Percentiles rank a stretch among this genome's conserved stretches.
Evolutionary conservation across 2,888 invertebrate genomes (phyloP).

Genomic region (Plebejus melissa): DNA sequence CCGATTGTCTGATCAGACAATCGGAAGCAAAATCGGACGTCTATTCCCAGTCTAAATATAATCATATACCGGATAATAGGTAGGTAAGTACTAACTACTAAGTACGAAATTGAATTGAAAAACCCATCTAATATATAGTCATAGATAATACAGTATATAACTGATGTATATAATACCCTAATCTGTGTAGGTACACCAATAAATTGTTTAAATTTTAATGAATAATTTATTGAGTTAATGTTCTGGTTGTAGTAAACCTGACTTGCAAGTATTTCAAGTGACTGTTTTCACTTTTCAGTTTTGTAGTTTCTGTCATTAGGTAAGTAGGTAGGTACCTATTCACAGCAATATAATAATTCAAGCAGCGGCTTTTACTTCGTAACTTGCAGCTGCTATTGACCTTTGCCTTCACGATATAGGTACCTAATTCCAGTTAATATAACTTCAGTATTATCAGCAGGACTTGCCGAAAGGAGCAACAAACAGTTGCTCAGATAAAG

Average conservation of each 20-base stretch:
- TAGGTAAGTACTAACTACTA: no score
- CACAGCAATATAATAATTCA: not conserved
- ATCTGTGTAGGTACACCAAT: no score
- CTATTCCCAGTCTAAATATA: no score
- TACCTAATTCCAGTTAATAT: not conserved
- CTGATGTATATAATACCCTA: no score
- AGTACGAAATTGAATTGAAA: not conserved
- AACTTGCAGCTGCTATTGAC: not conserved
- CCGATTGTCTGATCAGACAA: no score
- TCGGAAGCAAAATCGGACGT: no score
- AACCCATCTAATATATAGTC: no score
- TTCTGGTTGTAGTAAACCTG: not conserved
- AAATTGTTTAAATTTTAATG: not conserved
- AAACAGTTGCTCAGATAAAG: not conserved
- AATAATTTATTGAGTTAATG: conserved; percentile 4
- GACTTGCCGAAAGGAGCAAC: not conserved
- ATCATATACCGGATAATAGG: no score
- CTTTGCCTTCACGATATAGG: not conserved
- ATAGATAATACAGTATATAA: no score
- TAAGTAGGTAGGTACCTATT: not conserved
- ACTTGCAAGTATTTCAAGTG: conserved; percentile 18
- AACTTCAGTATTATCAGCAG: not conserved
- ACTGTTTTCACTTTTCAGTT: not conserved
- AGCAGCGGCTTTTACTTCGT: not conserved
- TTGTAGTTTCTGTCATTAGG: not conserved